Percentiles rank a stretch among this genome's conserved stretches.
These are phyloP conservation scores for Quadroppia sp. DNA, from an alignment of 2,888 invertebrate genomes.

Conservation along the genomic window DNA sequence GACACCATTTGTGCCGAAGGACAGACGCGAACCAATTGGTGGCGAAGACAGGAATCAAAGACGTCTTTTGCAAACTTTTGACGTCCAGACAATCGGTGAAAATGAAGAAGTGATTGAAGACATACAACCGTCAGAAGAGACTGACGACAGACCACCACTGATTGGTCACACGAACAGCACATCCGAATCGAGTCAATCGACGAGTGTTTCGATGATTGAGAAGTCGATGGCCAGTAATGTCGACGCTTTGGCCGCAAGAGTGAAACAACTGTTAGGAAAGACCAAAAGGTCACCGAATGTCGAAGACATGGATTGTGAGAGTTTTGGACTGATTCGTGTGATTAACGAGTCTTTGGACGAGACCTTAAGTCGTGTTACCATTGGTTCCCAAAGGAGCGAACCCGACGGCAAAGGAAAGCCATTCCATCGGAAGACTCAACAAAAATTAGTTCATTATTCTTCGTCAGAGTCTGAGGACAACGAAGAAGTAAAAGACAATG, in stretches of 20 bases:
- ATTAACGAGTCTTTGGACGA: neutral
- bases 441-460: conserved; percentile 19
- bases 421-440: neutral
- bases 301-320: neutral
- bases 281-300: neutral
- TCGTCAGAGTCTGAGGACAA: conserved; percentile 18
- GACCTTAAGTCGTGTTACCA: neutral
- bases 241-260: conserved; percentile 10
- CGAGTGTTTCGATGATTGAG: neutral
- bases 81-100: too few species aligned
- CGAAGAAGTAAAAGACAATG: neutral
- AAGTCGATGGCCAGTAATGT: neutral
- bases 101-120: neutral
- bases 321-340: neutral
- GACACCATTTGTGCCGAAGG: conserved; percentile 18
- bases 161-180: conserved; percentile 11
- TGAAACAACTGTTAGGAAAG: neutral
- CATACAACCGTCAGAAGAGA: neutral
- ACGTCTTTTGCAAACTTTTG: neutral
- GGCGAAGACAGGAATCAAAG: conserved; percentile 4
- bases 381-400: conserved; percentile 15
- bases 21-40: conserved; percentile 27
- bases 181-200: neutral
- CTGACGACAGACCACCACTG: conserved; percentile 4
- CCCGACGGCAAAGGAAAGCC: conserved; percentile 31